A percentile compares a stretch with the other conserved stretches of the same genome.
Conservation (phyloP, 2,113 vertebrate genomes). For the Sterna hirundo region DNA sequence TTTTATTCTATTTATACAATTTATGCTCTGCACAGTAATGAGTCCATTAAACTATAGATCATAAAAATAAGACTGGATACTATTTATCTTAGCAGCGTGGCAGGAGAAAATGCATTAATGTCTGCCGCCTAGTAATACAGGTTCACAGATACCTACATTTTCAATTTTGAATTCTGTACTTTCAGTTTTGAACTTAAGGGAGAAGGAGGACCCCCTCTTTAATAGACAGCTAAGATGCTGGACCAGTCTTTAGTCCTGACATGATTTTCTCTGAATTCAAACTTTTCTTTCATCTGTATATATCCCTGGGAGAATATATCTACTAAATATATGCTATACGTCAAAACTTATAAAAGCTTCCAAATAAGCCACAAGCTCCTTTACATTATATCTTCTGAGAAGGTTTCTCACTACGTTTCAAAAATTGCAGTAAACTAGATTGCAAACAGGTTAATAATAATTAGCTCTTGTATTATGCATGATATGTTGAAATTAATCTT, state of each 20-base stretch:
- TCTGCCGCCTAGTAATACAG: not conserved
- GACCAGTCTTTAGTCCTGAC: not conserved
- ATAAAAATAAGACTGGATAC: not conserved
- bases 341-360: not conserved
- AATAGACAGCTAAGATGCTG: not conserved
- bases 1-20: constrained; percentile 19
- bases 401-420: not conserved
- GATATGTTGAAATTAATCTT: not conserved
- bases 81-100: not conserved
- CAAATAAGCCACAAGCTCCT: not conserved
- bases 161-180: not conserved
- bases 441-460: not conserved
- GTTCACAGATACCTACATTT: not conserved
- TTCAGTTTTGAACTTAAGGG: not conserved
- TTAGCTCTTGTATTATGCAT: not conserved
- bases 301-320: not conserved
- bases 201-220: not conserved
- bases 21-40: not conserved
- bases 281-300: not conserved
- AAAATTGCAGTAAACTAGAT: not conserved
- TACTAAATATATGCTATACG: not conserved
- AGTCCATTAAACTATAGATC: constrained; percentile 2
- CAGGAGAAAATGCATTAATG: not conserved
- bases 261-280: not conserved
- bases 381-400: not conserved